Evolutionary conservation across 2,113 vertebrate species (phyloP).

Genomic region (Tyrannus savana): DNA sequence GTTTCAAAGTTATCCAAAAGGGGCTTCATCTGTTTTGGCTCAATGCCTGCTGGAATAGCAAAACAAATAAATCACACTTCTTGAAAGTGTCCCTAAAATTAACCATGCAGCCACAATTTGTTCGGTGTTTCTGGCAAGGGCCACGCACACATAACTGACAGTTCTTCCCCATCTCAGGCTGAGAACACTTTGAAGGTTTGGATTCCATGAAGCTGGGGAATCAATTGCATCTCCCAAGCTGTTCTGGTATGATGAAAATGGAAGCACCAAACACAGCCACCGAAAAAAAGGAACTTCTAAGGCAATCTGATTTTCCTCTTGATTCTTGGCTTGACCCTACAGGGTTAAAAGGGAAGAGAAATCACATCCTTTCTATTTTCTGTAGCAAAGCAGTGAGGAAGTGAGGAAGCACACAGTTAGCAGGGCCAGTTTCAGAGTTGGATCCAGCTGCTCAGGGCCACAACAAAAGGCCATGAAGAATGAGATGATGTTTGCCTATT

Average conservation of each 20-base stretch:
- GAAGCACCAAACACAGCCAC: neutral
- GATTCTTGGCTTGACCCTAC: neutral
- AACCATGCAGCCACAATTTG: neutral
- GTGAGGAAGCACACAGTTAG: neutral
- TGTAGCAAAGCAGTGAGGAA: neutral
- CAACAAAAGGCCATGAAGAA: neutral
- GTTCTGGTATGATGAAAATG: neutral
- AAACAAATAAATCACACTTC: neutral
- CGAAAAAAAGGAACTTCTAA: neutral
- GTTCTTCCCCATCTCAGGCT: neutral
- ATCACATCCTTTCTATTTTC: neutral
- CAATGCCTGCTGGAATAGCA: neutral
- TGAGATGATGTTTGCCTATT: neutral
- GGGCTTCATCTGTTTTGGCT: neutral
- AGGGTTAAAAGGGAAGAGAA: neutral
- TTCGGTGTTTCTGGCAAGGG: neutral
- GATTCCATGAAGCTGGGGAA: neutral
- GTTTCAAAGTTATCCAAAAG: neutral
- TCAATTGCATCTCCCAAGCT: neutral
- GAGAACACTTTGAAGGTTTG: neutral
- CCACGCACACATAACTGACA: neutral
- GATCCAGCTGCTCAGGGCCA: neutral
- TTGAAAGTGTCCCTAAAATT: neutral
- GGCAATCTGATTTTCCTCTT: neutral
- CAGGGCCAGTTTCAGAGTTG: neutral